Percentiles rank a stretch among this genome's conserved stretches.
These are phyloP conservation scores for Crematogaster levior DNA, from an alignment of 2,888 invertebrate species.

Conservation along the genomic window DNA sequence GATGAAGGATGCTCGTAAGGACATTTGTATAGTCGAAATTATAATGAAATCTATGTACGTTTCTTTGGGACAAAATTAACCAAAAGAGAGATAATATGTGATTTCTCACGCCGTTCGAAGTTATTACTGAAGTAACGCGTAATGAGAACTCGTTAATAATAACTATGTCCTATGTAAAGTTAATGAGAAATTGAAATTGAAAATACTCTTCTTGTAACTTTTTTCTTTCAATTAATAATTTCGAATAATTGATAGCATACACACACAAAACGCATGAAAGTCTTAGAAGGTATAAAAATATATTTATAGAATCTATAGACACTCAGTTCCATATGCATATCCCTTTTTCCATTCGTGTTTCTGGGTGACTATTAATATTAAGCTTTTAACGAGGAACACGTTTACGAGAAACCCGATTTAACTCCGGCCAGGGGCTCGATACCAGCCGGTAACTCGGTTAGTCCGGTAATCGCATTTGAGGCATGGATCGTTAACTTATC, in stretches of 20 bases:
- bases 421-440: slow-evolving; percentile 74
- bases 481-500: slow-evolving; percentile 80
- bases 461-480: slow-evolving; percentile 77
- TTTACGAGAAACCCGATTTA: slow-evolving; percentile 74
- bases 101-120: neutral
- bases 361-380: slow-evolving; percentile 72
- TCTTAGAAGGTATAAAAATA: neutral
- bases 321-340: neutral
- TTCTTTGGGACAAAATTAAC: neutral
- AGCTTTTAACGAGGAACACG: slow-evolving; percentile 75
- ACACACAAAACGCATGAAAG: neutral
- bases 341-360: slow-evolving; percentile 38
- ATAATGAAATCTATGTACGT: neutral
- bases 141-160: neutral
- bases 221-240: neutral
- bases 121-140: neutral
- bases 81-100: neutral
- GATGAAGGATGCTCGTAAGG: slow-evolving; percentile 6
- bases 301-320: neutral
- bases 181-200: neutral
- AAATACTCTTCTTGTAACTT: neutral
- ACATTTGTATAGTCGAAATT: neutral
- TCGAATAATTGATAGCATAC: neutral
- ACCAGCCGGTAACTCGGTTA: slow-evolving; percentile 77
- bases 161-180: neutral